These are phyloP conservation scores for Mallateleia sp. DNA, from an alignment of 2,888 invertebrate genomes.

Conservation along the genomic window DNA sequence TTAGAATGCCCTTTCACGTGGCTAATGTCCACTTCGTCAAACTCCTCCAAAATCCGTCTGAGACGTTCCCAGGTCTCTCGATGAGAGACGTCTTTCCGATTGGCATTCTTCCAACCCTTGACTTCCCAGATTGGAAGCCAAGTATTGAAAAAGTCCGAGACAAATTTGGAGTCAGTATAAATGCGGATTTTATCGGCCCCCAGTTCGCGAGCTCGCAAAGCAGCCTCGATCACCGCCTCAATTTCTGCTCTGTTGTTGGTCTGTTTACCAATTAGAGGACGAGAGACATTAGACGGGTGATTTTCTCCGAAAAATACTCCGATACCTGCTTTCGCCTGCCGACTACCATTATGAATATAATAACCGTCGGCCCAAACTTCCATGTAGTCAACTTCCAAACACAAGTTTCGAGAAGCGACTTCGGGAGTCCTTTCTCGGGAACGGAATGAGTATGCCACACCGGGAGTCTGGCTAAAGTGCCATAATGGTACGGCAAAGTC, in stretches of 20 bases:
- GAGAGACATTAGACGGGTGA: not conserved
- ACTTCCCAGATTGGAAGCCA: constrained; percentile 12
- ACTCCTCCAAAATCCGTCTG: not conserved
- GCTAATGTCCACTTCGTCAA: constrained; percentile 18
- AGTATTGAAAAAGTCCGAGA: not conserved
- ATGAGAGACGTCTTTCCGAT: constrained; percentile 19
- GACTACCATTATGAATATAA: not conserved
- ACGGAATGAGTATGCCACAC: too few species aligned
- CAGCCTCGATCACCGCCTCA: constrained; percentile 13
- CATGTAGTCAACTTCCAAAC: not conserved
- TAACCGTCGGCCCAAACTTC: constrained; percentile 8
- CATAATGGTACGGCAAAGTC: too few species aligned
- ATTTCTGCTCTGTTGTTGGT: constrained; percentile 38
- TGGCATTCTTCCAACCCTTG: constrained; percentile 28
- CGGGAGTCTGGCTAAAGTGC: too few species aligned
- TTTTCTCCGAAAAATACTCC: not conserved
- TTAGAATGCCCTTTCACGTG: constrained; percentile 91
- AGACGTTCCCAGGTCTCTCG: too few species aligned
- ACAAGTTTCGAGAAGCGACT: too few species aligned
- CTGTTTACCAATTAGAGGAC: not conserved
- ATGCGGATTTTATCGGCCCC: not conserved
- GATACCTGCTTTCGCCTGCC: not conserved
- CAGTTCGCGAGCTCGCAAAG: not conserved
- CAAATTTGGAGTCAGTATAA: constrained; percentile 31
- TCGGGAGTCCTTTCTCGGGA: too few species aligned